Evolutionary conservation across 2,113 vertebrate genomes (phyloP), one percentile per base, ranked within the genome.

Genomic region (Synodontis membranacea): DNA sequence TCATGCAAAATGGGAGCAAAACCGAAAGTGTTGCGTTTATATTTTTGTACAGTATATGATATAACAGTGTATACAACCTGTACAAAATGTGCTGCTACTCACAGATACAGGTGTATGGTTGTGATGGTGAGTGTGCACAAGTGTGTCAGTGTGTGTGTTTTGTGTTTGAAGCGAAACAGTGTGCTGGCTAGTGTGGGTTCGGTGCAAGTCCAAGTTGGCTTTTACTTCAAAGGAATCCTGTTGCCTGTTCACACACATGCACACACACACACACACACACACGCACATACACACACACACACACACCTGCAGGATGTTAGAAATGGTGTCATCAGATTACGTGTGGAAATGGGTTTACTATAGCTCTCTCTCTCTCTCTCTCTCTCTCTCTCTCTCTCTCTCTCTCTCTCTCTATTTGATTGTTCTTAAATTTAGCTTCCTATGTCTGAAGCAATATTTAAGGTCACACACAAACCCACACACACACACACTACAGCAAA

Each of bases 171-270:
- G 50, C 31, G 68, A 86, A 82, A 86, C 85, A 74, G 54, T 86
- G 80, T 76, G 86, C 44, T 86, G 86, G 86, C 86, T 86, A 52
- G 68, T 74, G 42, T 62, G 80, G 42, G 68, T 83, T 82, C n/a
- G 42, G 70, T 86, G 44, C 54, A 83, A 76, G 78, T 86, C 85
- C 78, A 86, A 86, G 85, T 86, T 86, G 85, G 85, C 85, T 72
- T 81, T 39, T 2, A 86, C 85, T 81, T 86, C 85, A 86, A 86
- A 86, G 85, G 28, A 7, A 48, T 78, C 58, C 31, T 87, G 75
- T 87, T 85, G 62, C 83, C 86, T 85, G 86, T 87, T 86, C 39
- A 1, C 72, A 76, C 52, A 76, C 72, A 83, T 56, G 28, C 68
- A 52, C 64, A 75, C 72, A 78, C 72, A 83, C 19, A 54, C 79